These are phyloP conservation scores for Pelecanoides urinatrix DNA, from an alignment of 2,113 vertebrate genomes.

Conservation along the genomic window DNA sequence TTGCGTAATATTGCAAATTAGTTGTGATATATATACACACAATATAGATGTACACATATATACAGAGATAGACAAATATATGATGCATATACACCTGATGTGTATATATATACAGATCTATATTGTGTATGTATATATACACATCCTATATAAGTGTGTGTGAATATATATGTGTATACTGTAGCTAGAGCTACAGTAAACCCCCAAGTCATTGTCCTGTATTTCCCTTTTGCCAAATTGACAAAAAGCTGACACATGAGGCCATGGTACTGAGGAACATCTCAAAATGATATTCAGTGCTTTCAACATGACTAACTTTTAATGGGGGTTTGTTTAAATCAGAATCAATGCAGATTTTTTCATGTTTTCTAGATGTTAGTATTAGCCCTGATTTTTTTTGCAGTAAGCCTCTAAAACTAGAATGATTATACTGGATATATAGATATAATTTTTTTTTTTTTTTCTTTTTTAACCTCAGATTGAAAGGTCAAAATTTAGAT, in stretches of 20 bases:
- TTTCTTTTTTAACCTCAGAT: background rate
- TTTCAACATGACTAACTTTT: background rate
- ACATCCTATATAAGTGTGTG: background rate
- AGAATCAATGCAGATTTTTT: background rate
- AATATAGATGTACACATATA: background rate
- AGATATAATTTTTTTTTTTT: background rate
- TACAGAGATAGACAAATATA: background rate
- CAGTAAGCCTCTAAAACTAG: background rate
- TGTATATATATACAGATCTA: background rate
- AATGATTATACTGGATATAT: background rate
- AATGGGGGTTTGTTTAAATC: background rate
- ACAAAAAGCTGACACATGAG: background rate
- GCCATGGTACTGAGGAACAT: no score
- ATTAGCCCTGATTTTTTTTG: background rate
- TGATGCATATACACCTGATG: rapidly evolving
- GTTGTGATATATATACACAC: background rate
- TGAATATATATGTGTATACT: background rate
- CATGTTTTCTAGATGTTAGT: background rate
- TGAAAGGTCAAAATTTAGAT: background rate
- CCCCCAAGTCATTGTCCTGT: background rate
- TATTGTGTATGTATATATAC: background rate
- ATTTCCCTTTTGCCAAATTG: background rate
- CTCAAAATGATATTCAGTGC: background rate
- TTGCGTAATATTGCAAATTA: background rate
- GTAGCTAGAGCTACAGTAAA: background rate